A percentile compares a stretch with the other conserved stretches of the same genome.
phyloP scores from a whole-genome alignment of 2,113 vertebrate species.

The Onychostoma macrolepis region DNA sequence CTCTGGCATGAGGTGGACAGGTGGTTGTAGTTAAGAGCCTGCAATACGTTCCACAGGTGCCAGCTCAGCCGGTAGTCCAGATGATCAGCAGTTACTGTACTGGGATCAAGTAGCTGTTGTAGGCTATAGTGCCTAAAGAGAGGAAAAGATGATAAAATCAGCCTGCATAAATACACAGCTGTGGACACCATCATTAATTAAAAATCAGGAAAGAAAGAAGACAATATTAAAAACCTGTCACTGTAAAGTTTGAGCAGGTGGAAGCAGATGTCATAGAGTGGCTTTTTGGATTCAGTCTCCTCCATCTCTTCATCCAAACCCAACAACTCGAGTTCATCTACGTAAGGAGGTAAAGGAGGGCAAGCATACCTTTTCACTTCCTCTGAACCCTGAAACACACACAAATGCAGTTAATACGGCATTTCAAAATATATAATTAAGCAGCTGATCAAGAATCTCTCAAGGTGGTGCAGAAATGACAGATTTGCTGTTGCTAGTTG shows the following conservation, averaged over 20 bases:
- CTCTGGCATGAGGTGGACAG: slow-evolving; percentile 80
- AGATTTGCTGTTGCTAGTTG: not conserved
- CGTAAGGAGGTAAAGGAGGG: slow-evolving; percentile 86
- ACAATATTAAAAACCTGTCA: slow-evolving; percentile 78
- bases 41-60: slow-evolving; percentile 93
- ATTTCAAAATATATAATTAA: not conserved
- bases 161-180: not conserved
- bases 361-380: slow-evolving; percentile 84
- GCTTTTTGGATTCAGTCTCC: slow-evolving; percentile 64
- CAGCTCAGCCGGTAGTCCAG: slow-evolving; percentile 93
- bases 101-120: slow-evolving; percentile 88
- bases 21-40: slow-evolving; percentile 88
- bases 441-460: not conserved
- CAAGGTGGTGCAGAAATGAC: not conserved
- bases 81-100: slow-evolving; percentile 82
- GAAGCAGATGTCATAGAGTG: slow-evolving; percentile 89
- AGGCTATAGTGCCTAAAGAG: slow-evolving; percentile 84
- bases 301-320: slow-evolving; percentile 67
- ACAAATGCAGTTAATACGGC: not conserved
- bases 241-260: slow-evolving; percentile 96
- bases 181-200: not conserved
- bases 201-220: not conserved
- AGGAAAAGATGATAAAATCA: not conserved
- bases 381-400: slow-evolving; percentile 72
- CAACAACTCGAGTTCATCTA: slow-evolving; percentile 73